Base-by-base conservation (phyloP, 2,113 vertebrate genomes). In the Strigops habroptila region DNA sequence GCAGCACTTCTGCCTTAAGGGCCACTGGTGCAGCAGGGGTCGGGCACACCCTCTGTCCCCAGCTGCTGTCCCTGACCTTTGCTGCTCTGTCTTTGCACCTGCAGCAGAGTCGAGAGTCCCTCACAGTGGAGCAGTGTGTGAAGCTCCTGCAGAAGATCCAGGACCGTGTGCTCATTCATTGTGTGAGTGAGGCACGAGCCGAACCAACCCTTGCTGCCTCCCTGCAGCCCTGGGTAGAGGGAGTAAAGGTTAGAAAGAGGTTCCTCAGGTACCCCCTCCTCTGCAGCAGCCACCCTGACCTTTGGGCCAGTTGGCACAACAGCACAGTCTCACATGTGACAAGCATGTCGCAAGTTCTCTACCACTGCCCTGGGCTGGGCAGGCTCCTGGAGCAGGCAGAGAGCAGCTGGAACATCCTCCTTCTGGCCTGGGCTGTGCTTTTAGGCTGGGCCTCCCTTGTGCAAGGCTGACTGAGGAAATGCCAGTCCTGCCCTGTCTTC, bases 161-260 rank as follows among this genome's bases (percentile, higher is more conserved):
- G 92, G 98, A 98, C 59, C 86, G 43, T 0, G 28, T 98, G 60
- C 97, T 99, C 21, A n/a, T 98, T 98, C 24, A 22, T 99, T 73
- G 10, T 98, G 99, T 99, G 94, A 98, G 99, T 96, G 60, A 84
- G 28, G 27, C 60, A 41, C 48, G 68, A 55, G 48, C 88, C 74
- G 73, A 67, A 69, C 27, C 30, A 63, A 31, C 25, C 37, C n/a
- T 41, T 2, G 3, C 19, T 52, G 69, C 51, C 33, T 74, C 60
- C 49, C 39, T 59, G 23, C 44, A 70, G 74, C 18, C 30, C 16
- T 79, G 35, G 24, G 33, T 65, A 24, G 25, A 49, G 21, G 25
- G 60, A 62, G 43, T 27, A 19, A 80, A 69, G 33, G 60, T 41
- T 80, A 63, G 70, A 55, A 57, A 39, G 39, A 37, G 92, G n/a